Evolutionary conservation across 2,797 vertebrate species (phyloP).

Genomic region (Characodon lateralis): DNA sequence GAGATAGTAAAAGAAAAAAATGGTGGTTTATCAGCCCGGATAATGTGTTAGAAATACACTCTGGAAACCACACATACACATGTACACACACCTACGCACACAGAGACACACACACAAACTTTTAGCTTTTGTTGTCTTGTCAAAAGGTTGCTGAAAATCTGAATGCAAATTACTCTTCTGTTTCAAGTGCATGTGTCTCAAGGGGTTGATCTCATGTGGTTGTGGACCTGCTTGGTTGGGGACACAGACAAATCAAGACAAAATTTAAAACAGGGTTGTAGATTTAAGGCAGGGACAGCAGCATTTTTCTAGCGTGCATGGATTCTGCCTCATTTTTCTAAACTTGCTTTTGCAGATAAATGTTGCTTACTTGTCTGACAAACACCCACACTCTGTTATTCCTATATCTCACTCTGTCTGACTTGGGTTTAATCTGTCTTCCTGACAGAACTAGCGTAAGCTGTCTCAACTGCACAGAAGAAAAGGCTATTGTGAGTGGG

Average conservation of each 20-base stretch:
- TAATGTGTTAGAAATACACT: slow-evolving; percentile 10
- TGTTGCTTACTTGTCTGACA: slow-evolving; percentile 12
- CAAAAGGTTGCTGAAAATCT: slow-evolving; percentile 37
- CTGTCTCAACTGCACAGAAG: slow-evolving; percentile 19
- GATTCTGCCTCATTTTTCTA: background rate
- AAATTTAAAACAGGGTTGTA: slow-evolving; percentile 16
- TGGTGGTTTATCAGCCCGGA: slow-evolving; percentile 8
- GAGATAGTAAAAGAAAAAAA: slow-evolving; percentile 18
- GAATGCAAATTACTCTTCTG: slow-evolving; percentile 58
- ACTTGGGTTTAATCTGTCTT: slow-evolving; percentile 19
- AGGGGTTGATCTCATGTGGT: background rate
- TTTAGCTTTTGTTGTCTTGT: slow-evolving; percentile 2
- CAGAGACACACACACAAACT: background rate
- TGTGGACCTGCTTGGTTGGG: background rate
- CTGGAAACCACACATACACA: background rate
- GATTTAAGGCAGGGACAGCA: background rate
- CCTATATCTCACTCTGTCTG: slow-evolving; percentile 2
- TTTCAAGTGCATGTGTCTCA: slow-evolving; percentile 37
- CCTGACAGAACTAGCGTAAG: background rate
- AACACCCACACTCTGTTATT: background rate
- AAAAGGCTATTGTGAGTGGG: slow-evolving; percentile 34
- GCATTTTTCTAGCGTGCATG: background rate
- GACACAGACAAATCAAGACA: slow-evolving; percentile 14
- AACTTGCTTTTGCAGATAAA: background rate
- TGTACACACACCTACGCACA: background rate